Conservation (phyloP, 2,113 vertebrate species). For the Murina feae region DNA sequence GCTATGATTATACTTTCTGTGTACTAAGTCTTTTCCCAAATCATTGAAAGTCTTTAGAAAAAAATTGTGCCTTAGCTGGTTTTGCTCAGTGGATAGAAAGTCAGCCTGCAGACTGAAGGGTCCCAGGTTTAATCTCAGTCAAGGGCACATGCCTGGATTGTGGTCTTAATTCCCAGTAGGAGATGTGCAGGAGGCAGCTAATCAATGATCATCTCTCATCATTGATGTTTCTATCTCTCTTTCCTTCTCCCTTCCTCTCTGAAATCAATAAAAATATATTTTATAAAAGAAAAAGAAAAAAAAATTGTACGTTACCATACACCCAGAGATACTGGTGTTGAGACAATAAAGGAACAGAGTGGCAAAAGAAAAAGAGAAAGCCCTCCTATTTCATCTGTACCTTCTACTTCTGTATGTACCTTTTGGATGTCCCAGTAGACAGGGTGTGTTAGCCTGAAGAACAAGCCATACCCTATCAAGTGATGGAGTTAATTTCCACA, state of each 20-base stretch:
- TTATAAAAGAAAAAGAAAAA: no score
- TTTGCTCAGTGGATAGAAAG: no score
- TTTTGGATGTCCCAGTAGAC: neutral
- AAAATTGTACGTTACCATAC: neutral
- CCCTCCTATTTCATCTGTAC: neutral
- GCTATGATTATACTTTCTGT: neutral
- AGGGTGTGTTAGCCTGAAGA: neutral
- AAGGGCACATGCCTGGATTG: no score
- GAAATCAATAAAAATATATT: no score
- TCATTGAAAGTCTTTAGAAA: neutral
- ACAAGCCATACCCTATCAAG: neutral
- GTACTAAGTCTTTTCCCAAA: neutral
- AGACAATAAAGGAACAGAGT: neutral
- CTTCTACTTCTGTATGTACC: neutral
- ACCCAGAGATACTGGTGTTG: neutral
- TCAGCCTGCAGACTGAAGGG: no score
- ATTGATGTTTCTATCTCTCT: no score
- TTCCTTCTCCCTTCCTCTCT: no score
- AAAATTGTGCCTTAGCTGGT: neutral
- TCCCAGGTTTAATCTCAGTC: no score
- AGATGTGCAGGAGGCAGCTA: no score
- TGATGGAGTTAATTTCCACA: neutral
- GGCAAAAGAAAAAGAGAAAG: neutral
- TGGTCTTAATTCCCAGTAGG: no score
- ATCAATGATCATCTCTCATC: no score